These are phyloP conservation scores for Oreocharis arfaki DNA, from an alignment of 2,113 vertebrate genomes.

Conservation along the genomic window DNA sequence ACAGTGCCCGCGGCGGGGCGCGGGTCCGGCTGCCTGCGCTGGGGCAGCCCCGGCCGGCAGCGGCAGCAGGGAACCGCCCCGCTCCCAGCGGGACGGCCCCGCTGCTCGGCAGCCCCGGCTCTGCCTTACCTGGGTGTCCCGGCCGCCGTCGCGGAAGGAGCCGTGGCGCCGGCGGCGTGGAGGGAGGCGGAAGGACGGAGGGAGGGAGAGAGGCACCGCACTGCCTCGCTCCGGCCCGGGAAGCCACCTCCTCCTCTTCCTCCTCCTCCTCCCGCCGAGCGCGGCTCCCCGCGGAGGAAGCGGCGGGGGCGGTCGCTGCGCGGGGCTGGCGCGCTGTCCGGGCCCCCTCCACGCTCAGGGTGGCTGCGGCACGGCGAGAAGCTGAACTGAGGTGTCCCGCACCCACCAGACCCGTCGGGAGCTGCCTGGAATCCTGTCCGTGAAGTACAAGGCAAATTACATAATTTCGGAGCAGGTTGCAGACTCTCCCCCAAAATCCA, in stretches of 20 bases:
- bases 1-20: too few relatives aligned
- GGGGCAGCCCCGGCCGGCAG: not conserved
- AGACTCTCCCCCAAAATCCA: not conserved
- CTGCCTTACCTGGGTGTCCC: not conserved
- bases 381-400: not conserved
- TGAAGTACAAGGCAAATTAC: not conserved
- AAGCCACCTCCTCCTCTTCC: not conserved
- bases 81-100: not conserved
- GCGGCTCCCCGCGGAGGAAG: not conserved
- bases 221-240: not conserved
- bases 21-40: not conserved
- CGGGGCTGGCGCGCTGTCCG: not conserved
- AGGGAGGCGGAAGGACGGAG: not conserved
- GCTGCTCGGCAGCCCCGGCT: not conserved
- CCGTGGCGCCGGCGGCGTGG: not conserved
- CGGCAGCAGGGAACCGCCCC: accelerated
- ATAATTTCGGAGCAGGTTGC: not conserved
- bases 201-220: not conserved
- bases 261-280: not conserved
- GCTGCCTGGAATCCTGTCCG: not conserved
- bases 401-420: not conserved
- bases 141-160: not conserved
- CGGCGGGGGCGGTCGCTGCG: not conserved
- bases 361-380: not conserved
- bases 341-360: too few relatives aligned